Base-by-base conservation (phyloP, 2,888 invertebrate species). In the Busseola fusca region DNA sequence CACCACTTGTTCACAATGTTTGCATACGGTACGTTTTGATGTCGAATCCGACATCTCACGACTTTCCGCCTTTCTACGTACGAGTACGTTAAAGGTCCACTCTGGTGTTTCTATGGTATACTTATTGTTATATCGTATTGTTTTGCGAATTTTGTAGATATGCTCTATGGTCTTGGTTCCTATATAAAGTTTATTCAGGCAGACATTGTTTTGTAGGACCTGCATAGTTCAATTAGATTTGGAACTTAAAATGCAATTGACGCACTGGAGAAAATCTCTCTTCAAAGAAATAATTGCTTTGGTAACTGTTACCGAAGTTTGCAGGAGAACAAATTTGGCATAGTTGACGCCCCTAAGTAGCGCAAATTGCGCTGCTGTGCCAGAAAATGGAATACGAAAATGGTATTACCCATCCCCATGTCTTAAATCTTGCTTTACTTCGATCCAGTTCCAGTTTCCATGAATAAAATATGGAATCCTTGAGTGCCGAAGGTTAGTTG, bases 11-110 rank as follows among this genome's bases (percentile, higher is more conserved):
- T 74, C 72, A 72, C 78, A 76, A 83, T 73, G 76, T 84, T 85
- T 82, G 84, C 83, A 82, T 83, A 82, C 78, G 68, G 77, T 82
- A 80, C 79, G 88, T 89, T 90, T 92, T 87, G 91, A 90, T 91
- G 91, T 89, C 87, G 89, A 84, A 93, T 93, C 91, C 85, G 87
- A 87, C 90, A 90, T 90, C 90, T 91, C 93, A 93, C 93, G 93
- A 93, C 90, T 92, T 90, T 88, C 91, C 89, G 86, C 87, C 93
- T 94, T 94, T 93, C 82, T 93, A 92, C 79, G 84, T 80, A 79
- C 59, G 48, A 62, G 48, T 72, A 72, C 68, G 69, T 65, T 64
- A 80, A 74, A 70, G 70, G 83, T 69, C 70, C 50, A 48, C 48
- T 16, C n/a, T 52, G 63, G 54, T 69, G 63, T 66, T 52, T 64